These are phyloP conservation scores for Xiphydria camelus DNA, from an alignment of 2,888 invertebrate genomes.

Conservation along the genomic window DNA sequence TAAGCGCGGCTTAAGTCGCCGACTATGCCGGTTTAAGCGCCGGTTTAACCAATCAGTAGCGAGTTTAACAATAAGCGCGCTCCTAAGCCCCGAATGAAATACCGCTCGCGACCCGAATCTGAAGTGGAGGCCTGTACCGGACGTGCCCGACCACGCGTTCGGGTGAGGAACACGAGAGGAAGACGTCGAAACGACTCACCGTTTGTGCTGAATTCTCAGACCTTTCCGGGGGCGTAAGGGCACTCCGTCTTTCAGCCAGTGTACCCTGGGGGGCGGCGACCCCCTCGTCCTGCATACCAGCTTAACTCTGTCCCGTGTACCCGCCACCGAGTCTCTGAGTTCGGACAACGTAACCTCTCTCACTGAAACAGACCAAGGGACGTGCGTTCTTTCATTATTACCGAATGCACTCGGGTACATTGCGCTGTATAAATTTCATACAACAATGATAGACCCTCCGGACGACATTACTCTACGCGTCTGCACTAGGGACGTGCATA, in stretches of 20 bases:
- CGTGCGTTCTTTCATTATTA: conserved; percentile 23
- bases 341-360: conserved; percentile 56
- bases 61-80: no score
- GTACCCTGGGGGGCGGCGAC: conserved; percentile 54
- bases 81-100: no score
- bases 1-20: no score
- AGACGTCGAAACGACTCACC: conserved; percentile 39
- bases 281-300: conserved; percentile 56
- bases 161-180: no score
- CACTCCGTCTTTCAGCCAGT: conserved; percentile 55
- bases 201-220: conserved; percentile 55
- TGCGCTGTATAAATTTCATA: conserved; percentile 17
- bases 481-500: no score
- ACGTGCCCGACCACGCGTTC: no score
- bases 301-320: conserved; percentile 55
- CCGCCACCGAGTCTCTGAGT: conserved; percentile 56
- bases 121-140: no score
- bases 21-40: no score
- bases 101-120: no score
- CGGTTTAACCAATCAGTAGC: no score
- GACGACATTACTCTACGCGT: no score
- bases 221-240: conserved; percentile 54
- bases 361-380: conserved; percentile 49
- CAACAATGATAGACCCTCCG: no score
- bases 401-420: conserved; percentile 16